Evolutionary conservation across 2,113 vertebrate genomes (phyloP), one percentile per base, ranked within the genome.

Genomic region (Tenebrosternarchus preto): DNA sequence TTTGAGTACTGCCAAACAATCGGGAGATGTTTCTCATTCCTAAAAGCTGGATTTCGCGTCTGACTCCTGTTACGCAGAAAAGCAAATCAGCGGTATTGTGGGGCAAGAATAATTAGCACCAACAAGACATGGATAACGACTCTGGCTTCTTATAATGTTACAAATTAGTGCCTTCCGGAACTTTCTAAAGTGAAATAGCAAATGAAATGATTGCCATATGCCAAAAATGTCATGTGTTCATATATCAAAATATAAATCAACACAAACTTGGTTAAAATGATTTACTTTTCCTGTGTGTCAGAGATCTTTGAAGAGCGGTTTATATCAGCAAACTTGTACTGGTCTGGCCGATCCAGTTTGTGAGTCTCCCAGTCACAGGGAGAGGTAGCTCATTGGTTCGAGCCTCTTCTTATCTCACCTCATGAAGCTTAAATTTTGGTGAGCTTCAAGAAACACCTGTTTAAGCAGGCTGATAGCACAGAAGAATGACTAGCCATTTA

Each of bases 21-120:
- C 43, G 27, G 33, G 36, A 80, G 19, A 29, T 20, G 70, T 57
- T 72, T 66, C 59, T 59, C 69, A 19, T 75, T 75, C 25, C 53
- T 27, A 63, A 39, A 46, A 17, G 33, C 36, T 57, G 20, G 24
- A 31, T 22, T 36, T 77, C 29, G 50, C 59, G 66, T 43, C 39
- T 43, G 6, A 50, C 68, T 60, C 39, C 53, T 46, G 50, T 67
- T n/a, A n/a, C n/a, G 17, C 50, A 82, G 60, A 24, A n/a, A 53
- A 64, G 53, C 27, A 59, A 77, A 80, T 80, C 29, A 64, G 57
- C 43, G 36, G 46, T n/a, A 80, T 63, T 46, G 25, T 71, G 17
- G 22, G 20, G 36, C 53, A 57, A 59, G 55, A 16, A 33, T 17
- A 80, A 80, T 83, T 73, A 80, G 36, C 50, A 66, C 19, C 4